These are phyloP conservation scores for Drosophila atripex DNA, from an alignment of 2,888 invertebrate genomes.

Conservation along the genomic window DNA sequence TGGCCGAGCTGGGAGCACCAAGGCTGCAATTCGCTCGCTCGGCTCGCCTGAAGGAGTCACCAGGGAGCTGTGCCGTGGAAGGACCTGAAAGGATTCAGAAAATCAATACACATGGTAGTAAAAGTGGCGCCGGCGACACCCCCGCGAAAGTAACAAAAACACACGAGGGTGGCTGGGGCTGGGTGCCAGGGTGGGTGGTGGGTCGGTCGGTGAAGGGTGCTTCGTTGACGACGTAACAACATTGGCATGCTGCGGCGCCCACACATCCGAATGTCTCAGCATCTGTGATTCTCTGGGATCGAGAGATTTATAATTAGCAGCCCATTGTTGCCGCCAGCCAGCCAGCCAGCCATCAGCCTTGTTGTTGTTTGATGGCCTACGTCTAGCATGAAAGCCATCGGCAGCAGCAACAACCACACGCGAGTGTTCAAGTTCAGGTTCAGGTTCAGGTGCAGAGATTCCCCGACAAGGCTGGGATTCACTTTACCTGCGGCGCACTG, in stretches of 20 bases:
- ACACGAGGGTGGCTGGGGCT: constrained; percentile 17
- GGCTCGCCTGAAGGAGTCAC: constrained; percentile 29
- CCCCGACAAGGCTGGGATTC: not conserved
- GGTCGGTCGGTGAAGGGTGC: constrained; percentile 25
- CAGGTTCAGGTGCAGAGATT: constrained; percentile 44
- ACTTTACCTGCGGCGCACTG: constrained; percentile 17
- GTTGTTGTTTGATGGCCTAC: constrained; percentile 60
- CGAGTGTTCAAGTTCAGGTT: constrained; percentile 69
- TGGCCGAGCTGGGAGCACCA: constrained; percentile 3
- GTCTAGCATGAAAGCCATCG: constrained; percentile 40
- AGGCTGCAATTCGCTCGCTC: constrained; percentile 11
- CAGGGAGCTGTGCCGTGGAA: constrained; percentile 11
- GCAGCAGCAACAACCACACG: constrained; percentile 19
- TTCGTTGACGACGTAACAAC: constrained; percentile 60
- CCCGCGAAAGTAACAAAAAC: constrained; percentile 20
- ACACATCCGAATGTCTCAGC: constrained; percentile 48
- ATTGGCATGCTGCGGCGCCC: constrained; percentile 69
- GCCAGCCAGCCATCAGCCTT: constrained; percentile 34
- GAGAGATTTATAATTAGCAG: constrained; percentile 74
- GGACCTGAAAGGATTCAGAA: constrained; percentile 44
- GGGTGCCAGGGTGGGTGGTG: constrained; percentile 35
- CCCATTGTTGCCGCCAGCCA: constrained; percentile 68
- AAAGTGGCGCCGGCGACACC: constrained; percentile 34
- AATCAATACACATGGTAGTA: constrained; percentile 47
- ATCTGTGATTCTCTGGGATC: constrained; percentile 61